Percentiles rank a stretch among this genome's conserved stretches.
Evolutionary conservation across 2,797 vertebrate species (phyloP).

Genomic region (Lates japonicus): DNA sequence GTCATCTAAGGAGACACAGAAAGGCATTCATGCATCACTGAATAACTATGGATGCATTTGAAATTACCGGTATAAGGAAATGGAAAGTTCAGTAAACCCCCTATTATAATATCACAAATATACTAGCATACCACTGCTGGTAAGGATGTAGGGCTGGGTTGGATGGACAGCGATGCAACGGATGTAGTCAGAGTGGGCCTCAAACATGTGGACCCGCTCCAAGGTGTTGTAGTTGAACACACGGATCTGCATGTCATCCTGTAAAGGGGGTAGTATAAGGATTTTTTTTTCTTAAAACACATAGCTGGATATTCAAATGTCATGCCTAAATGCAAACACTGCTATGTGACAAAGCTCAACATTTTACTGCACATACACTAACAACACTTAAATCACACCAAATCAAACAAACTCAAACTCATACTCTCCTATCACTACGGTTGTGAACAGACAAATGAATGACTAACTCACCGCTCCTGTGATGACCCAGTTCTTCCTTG

Average conservation of each 20-base stretch:
- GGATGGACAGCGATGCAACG: slow-evolving; percentile 99
- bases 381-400: not conserved
- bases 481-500: slow-evolving; percentile 99
- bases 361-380: not conserved
- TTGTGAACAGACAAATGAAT: not conserved
- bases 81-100: not conserved
- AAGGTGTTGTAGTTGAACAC: slow-evolving; percentile 99
- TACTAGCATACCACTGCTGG: slow-evolving; percentile 92
- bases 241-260: slow-evolving; percentile 99
- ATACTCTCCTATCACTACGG: not conserved
- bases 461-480: slow-evolving; percentile 94
- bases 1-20: slow-evolving; percentile 88
- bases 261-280: not conserved
- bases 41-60: not conserved
- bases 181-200: slow-evolving; percentile 98
- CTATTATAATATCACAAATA: not conserved
- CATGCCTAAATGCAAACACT: not conserved
- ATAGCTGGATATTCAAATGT: not conserved
- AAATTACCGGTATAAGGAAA: not conserved
- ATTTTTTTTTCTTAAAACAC: too few relatives aligned
- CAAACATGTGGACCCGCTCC: slow-evolving; percentile 98
- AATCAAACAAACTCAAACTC: not conserved
- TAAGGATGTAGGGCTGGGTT: slow-evolving; percentile 98
- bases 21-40: slow-evolving; percentile 19
- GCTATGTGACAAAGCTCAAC: not conserved